Evolutionary conservation across 2,113 vertebrate genomes (phyloP).

Genomic region (Siniperca chuatsi): DNA sequence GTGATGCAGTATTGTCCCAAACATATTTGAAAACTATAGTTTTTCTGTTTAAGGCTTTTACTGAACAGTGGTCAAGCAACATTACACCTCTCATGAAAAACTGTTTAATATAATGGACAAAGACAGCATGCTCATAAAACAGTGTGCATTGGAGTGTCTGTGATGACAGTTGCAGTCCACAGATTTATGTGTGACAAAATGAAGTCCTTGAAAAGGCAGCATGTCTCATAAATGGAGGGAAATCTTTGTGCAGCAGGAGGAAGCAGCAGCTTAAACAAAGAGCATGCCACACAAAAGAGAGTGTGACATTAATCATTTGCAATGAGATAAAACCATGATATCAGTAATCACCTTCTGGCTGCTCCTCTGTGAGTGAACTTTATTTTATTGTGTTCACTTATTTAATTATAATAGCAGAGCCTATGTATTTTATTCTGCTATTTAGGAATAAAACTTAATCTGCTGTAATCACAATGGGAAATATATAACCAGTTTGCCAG

Average conservation of each 20-base stretch:
- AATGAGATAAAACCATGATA: conserved; percentile 35
- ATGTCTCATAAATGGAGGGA: conserved; percentile 20
- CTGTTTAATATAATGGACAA: conserved; percentile 31
- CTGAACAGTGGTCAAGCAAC: conserved; percentile 45
- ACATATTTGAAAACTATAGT: background rate
- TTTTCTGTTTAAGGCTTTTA: conserved; percentile 3
- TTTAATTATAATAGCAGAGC: conserved; percentile 13
- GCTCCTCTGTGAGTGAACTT: conserved; percentile 22
- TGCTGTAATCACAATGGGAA: background rate
- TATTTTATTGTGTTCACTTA: conserved; percentile 36
- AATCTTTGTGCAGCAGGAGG: conserved; percentile 1
- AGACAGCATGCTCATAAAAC: conserved; percentile 37
- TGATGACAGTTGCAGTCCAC: conserved; percentile 15
- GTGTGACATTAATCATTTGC: conserved; percentile 31
- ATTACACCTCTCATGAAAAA: conserved; percentile 38
- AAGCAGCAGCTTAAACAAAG: conserved; percentile 32
- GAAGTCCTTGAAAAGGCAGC: conserved; percentile 40
- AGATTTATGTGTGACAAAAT: conserved; percentile 39
- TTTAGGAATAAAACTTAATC: background rate
- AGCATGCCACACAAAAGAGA: background rate
- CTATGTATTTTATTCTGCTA: conserved; percentile 1
- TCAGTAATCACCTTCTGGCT: conserved; percentile 48
- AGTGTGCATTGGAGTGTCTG: conserved; percentile 14
- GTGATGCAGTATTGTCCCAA: background rate
- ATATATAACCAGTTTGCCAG: background rate